Conservation (phyloP, 2,888 invertebrate species). For the Noctua janthe region DNA sequence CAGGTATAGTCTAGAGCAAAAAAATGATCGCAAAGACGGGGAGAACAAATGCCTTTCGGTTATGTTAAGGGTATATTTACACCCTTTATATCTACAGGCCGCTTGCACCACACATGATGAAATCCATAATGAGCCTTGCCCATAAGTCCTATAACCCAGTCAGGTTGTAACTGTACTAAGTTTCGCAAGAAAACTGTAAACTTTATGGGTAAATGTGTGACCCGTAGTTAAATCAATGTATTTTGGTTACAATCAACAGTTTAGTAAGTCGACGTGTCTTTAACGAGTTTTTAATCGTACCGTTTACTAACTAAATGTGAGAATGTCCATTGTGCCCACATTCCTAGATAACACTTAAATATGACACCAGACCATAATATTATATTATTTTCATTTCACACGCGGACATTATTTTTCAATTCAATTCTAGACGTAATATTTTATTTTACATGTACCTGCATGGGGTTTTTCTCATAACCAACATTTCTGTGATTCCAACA, state of each 20-base stretch:
- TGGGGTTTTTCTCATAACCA: neutral
- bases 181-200: neutral
- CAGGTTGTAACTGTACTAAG: neutral
- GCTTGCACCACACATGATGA: too few relatives aligned
- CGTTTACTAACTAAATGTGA: conserved; percentile 50
- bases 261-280: conserved; percentile 29
- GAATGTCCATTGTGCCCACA: conserved; percentile 50
- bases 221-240: neutral
- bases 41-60: too few relatives aligned
- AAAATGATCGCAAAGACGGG: too few relatives aligned
- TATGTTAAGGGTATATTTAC: too few relatives aligned
- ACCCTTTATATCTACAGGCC: too few relatives aligned
- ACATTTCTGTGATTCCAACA: neutral
- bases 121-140: neutral
- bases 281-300: conserved; percentile 57
- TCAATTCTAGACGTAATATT: conserved; percentile 4
- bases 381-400: conserved; percentile 23
- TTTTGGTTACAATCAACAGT: conserved; percentile 27
- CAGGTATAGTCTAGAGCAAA: too few relatives aligned
- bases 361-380: conserved; percentile 6
- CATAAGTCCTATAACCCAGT: too few relatives aligned
- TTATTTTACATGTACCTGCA: neutral
- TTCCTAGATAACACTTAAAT: conserved; percentile 24
- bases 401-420: neutral
- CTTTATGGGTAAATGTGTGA: conserved; percentile 12